Evolutionary conservation across 2,797 vertebrate genomes (phyloP), one percentile per base, ranked within the genome.

Genomic region (Aythya fuligula): DNA sequence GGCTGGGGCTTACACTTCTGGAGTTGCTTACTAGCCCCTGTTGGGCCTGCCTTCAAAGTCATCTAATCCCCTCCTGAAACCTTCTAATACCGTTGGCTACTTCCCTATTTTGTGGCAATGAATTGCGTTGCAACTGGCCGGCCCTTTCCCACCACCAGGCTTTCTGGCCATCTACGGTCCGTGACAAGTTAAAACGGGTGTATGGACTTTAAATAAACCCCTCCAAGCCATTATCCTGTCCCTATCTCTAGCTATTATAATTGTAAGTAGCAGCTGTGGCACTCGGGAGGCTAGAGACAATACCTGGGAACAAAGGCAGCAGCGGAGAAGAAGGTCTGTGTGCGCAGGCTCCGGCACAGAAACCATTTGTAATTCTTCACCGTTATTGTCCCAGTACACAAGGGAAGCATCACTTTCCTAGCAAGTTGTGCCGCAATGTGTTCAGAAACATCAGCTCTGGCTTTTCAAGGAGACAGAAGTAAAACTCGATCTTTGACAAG

Each of bases 21-120:
- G 83, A 88, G 79, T 38, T 93, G 73, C 27, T 92, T 75, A 81
- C 90, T 81, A 84, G 72, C 47, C 74, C 38, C 51, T 72, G 54
- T 53, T 94, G 87, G 83, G 81, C 47, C 43, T 84, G 56, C 58
- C 70, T 94, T 91, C 91, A 84, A 88, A 13, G 2, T 19, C 60
- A 54, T 39, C 85, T 88, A 94, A 96, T 91, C 80, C 73, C 34
- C 89, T 49, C 66, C 66, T 80, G 87, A 94, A 95, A 62, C 66
- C 30, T 81, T 84, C 56, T 56, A 34, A 89, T 79, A 53, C 79
- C 73, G 86, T 76, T 90, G 83, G 90, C 86, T 93, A 32, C 83
- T 39, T 12, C 30, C 22, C 51, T 43, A 8, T 60, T 67, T 38
- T 13, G 17, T 73, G 83, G 83, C 80, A 58, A 41, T 51, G 90